Base-by-base conservation (phyloP, 2,888 invertebrate genomes). In the Aplocera efformata region DNA sequence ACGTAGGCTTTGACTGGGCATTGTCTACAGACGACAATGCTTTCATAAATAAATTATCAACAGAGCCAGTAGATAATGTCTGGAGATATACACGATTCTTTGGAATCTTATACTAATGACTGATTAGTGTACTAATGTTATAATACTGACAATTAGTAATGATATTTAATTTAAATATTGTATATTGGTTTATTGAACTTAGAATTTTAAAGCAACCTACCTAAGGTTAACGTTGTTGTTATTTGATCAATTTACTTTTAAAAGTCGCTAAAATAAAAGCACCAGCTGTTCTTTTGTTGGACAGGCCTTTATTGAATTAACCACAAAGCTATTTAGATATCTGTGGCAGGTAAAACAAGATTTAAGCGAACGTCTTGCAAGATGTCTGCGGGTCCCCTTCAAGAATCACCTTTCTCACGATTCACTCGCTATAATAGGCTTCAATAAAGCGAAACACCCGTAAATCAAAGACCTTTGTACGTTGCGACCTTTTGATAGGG, bases 401-500 rank as follows among this genome's bases (percentile, higher is more conserved):
- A 48, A 58, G 59, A 60, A 54, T 61, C 66, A 60, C 69, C 74
- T 79, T 85, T 86, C 85, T 85, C 85, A 86, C 85, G 85, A 78
- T 72, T 73, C 69, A 68, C 70, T 69, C 68, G 64, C 63, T 76
- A 80, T 79, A 81, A 81, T 80, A 78, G 75, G 72, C 74, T 72
- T 79, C 69, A 73, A 76, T 79, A 72, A 77, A 79, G 68, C 68
- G 67, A 70, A 73, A 74, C 73, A 74, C 69, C 70, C 84, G 82
- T 86, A 85, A 85, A 84, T 86, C 85, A 83, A 77, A 71, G 67
- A 56, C 60, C 71, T 75, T 84, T 86, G 81, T 85, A 60, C 60
- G 49, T 50, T 55, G 63, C 71, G 72, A 79, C 74, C 83, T 81
- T 83, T 82, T 78, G 64, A 76, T 73, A 63, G 63, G 50, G 56